phyloP scores from a whole-genome alignment of 2,113 vertebrate species.

The Takifugu flavidus region DNA sequence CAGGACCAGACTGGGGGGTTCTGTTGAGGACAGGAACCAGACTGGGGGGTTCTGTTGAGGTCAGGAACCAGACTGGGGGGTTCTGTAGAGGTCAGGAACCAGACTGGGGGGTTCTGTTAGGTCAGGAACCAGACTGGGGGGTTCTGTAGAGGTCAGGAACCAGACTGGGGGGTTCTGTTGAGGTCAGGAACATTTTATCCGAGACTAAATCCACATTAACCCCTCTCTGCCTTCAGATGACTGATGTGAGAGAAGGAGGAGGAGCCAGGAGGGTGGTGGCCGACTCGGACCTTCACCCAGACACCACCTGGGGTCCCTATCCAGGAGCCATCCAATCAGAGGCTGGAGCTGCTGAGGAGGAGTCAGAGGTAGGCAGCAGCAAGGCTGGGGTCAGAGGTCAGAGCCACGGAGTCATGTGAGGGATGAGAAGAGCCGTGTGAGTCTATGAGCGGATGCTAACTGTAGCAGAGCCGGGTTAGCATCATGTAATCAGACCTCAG shows the following conservation, averaged over 20 bases:
- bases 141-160: neutral
- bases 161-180: neutral
- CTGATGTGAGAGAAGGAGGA: constrained; percentile 67
- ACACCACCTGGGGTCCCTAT: constrained; percentile 87
- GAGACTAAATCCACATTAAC: neutral
- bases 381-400: neutral
- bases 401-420: too few species aligned
- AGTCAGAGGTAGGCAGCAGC: constrained; percentile 51
- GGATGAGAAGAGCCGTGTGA: too few species aligned
- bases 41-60: neutral
- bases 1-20: too few species aligned
- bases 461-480: too few species aligned
- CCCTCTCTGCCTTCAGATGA: constrained; percentile 62
- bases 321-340: constrained; percentile 77
- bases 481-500: too few species aligned
- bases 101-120: neutral
- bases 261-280: constrained; percentile 71
- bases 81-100: neutral
- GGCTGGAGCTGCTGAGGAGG: constrained; percentile 33
- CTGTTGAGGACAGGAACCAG: neutral
- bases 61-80: neutral
- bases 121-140: neutral
- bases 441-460: too few species aligned
- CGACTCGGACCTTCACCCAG: constrained; percentile 66
- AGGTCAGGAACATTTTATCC: neutral